Percentiles rank a stretch among this genome's conserved stretches.
Conservation (phyloP, 2,113 vertebrate genomes). For the Elaphurus davidianus region DNA sequence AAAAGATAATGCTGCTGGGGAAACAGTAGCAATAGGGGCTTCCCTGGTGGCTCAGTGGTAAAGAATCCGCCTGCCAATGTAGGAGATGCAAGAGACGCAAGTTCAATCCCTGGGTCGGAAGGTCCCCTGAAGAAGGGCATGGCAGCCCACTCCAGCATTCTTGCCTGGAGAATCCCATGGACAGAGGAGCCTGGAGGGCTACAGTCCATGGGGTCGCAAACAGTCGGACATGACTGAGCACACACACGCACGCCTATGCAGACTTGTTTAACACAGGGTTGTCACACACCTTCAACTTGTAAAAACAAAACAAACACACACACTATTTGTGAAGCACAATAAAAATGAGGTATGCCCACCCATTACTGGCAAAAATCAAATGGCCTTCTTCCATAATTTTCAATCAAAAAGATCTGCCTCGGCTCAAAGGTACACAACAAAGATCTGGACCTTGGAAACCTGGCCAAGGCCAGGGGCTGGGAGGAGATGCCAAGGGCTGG, state of each 20-base stretch:
- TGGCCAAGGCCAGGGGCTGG: background rate
- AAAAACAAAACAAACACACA: background rate
- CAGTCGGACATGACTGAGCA: background rate
- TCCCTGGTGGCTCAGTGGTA: background rate
- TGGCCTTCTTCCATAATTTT: background rate
- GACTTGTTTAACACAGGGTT: background rate
- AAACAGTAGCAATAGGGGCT: background rate
- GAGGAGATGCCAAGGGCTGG: background rate
- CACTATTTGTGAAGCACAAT: background rate
- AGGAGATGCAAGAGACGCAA: background rate
- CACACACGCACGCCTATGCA: background rate
- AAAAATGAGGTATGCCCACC: background rate
- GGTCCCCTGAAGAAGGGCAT: background rate
- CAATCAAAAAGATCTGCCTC: background rate
- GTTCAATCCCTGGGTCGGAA: background rate
- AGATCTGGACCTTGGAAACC: background rate
- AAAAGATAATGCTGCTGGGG: background rate
- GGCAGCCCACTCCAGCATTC: background rate
- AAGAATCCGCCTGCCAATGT: background rate
- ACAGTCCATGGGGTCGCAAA: fast-evolving
- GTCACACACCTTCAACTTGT: background rate
- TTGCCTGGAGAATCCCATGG: background rate
- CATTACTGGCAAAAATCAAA: background rate
- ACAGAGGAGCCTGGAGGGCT: background rate
- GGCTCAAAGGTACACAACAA: no score